These are phyloP conservation scores for Chrysolina americana DNA, from an alignment of 2,888 invertebrate genomes.

Conservation along the genomic window DNA sequence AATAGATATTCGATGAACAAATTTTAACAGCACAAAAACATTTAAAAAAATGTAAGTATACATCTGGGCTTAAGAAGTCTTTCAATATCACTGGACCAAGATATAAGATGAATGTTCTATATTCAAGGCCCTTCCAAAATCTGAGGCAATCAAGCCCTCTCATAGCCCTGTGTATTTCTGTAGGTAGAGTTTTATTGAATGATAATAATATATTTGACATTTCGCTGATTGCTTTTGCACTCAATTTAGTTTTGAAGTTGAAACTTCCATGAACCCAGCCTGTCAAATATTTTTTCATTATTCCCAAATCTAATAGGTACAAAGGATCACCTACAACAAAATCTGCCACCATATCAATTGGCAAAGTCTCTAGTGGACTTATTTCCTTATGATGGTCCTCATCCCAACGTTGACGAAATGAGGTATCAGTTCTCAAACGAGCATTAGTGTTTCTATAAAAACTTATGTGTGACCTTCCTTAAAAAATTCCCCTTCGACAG, in stretches of 20 bases:
- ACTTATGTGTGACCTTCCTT: constrained; percentile 48
- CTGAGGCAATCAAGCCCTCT: no score
- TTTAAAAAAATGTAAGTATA: no score
- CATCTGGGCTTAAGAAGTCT: no score
- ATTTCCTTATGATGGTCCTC: constrained; percentile 52
- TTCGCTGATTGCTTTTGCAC: no score
- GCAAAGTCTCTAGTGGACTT: constrained; percentile 48
- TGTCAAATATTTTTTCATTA: neutral
- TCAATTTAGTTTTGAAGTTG: neutral
- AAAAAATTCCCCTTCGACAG: constrained; percentile 46
- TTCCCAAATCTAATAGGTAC: constrained; percentile 29
- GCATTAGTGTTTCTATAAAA: constrained; percentile 44
- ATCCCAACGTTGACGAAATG: constrained; percentile 48
- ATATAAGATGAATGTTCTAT: no score
- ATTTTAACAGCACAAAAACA: neutral
- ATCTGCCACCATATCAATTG: constrained; percentile 54
- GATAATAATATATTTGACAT: no score
- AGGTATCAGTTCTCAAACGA: constrained; percentile 44
- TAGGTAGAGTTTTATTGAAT: no score
- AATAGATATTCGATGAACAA: neutral
- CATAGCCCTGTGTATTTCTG: no score
- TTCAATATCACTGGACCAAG: no score
- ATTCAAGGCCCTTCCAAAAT: no score
- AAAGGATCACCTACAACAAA: constrained; percentile 52
- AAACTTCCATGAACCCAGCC: neutral